A percentile compares a stretch with the other conserved stretches of the same genome.
Conservation (phyloP, 2,888 invertebrate species). For the Athalia cordata region DNA sequence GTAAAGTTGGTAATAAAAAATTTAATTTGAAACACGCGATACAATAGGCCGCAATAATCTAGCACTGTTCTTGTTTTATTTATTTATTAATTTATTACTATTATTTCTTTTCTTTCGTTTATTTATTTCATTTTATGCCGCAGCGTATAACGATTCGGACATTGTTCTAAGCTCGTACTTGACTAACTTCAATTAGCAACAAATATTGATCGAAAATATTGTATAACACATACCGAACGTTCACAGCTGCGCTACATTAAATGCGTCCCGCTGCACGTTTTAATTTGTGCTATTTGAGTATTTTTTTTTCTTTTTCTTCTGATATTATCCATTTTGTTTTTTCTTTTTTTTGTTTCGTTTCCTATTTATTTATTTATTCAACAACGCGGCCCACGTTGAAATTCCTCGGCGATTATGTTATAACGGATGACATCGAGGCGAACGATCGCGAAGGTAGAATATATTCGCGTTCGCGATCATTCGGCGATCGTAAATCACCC, state of each 20-base stretch:
- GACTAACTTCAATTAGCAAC: background rate
- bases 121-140: background rate
- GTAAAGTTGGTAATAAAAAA: conserved; percentile 31
- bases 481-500: background rate
- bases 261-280: background rate
- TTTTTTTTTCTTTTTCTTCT: background rate
- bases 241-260: background rate
- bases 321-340: too few relatives aligned
- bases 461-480: conserved; percentile 9
- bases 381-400: too few relatives aligned
- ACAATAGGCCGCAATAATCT: conserved; percentile 7
- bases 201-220: background rate
- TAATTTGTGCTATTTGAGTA: conserved; percentile 4
- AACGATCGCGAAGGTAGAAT: conserved; percentile 7
- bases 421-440: background rate
- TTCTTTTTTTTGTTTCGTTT: too few relatives aligned
- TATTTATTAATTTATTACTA: too few relatives aligned
- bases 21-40: conserved; percentile 19
- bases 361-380: too few relatives aligned
- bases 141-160: conserved; percentile 9
- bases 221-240: background rate
- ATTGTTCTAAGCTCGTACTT: conserved; percentile 10
- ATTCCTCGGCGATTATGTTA: background rate
- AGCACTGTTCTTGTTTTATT: background rate
- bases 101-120: background rate